Conservation (phyloP, 2,888 invertebrate genomes). For the Pelosia muscerda region DNA sequence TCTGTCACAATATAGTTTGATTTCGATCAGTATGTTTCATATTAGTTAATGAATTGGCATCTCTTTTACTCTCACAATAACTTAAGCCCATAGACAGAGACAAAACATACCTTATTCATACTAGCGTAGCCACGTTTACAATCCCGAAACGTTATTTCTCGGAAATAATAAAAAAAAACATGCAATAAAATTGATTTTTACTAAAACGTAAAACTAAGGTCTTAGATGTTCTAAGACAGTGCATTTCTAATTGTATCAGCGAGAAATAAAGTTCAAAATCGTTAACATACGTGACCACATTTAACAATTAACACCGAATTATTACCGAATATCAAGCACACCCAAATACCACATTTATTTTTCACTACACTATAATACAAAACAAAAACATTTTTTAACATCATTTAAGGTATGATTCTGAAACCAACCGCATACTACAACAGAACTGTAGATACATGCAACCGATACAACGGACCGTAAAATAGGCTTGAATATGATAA, state of each 20-base stretch:
- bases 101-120: slow-evolving; percentile 10
- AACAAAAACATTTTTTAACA: no score
- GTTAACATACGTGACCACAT: neutral
- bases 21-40: neutral
- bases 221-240: slow-evolving; percentile 7
- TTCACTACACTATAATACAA: slow-evolving; percentile 33
- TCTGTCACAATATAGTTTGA: neutral
- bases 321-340: slow-evolving; percentile 5
- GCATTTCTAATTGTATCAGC: slow-evolving; percentile 14
- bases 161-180: neutral
- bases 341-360: slow-evolving; percentile 32
- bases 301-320: slow-evolving; percentile 13
- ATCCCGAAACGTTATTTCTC: slow-evolving; percentile 9
- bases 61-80: slow-evolving; percentile 18
- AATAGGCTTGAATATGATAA: no score
- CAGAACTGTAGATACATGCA: no score
- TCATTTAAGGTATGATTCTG: no score
- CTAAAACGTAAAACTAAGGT: slow-evolving; percentile 20
- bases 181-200: neutral
- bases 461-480: no score
- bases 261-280: slow-evolving; percentile 27
- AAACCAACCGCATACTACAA: no score
- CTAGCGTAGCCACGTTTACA: neutral
- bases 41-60: slow-evolving; percentile 11
- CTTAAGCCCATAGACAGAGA: slow-evolving; percentile 14